Base-by-base conservation (phyloP, 2,888 invertebrate genomes). In the Seira ritae region DNA sequence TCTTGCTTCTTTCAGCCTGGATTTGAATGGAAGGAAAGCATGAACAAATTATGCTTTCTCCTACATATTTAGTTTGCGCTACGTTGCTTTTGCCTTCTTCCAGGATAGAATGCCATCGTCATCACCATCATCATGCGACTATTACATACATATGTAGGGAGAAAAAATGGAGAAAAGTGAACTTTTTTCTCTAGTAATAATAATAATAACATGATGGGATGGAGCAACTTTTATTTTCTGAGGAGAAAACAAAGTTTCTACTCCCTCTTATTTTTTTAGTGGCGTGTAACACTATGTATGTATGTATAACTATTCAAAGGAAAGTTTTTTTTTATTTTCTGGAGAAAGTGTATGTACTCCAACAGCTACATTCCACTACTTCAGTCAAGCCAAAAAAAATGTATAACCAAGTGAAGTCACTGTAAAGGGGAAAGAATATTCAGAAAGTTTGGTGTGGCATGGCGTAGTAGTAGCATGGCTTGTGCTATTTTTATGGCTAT, bases 31-130 rank as follows among this genome's bases (percentile, higher is more conserved):
- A 69, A n/a, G 19, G 19, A 37, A 71, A 17, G 71, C 71, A 71
- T 55, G 23, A 55, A 71, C 71, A 71, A 71, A 71, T 71, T 71
- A 71, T 71, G 50, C 55, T 50, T 50, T 70, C 46, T 31, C 37
- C 68, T 42, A 22, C 42, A 20, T 19, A 66, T 24, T 42, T 42
- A 42, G 42, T 42, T 42, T 42, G 42, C 42, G 6, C 12, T 42
- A 8, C 42, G 4, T 4, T 42, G 42, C 6, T 12, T 12, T 12
- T 42, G 42, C 42, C 6, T 42, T 42, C 42, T 12, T 8, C 42
- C 12, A 66, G 22, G 20, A 62, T 10, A 67, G 67, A n/a, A 23
- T n/a, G n/a, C n/a, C n/a, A n/a, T n/a, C n/a, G n/a, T n/a, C n/a
- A n/a, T n/a, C n/a, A n/a, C n/a, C n/a, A n/a, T n/a, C n/a, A n/a